Evolutionary conservation across 1,140 invertebrate species (phyloP), one percentile per base, ranked within the genome.

Genomic region (Notospermus geniculatus): DNA sequence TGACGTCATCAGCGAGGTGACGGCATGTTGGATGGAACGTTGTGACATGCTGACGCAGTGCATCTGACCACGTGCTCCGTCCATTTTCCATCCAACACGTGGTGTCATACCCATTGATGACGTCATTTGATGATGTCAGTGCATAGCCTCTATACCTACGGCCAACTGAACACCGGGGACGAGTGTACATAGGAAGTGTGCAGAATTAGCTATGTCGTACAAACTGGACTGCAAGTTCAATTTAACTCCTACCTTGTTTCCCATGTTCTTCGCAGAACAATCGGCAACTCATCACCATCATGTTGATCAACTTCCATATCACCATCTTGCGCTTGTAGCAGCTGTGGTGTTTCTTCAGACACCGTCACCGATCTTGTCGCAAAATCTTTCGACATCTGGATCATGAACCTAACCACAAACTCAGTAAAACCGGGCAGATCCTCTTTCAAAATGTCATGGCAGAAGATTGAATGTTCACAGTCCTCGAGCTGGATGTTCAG

Each of bases 381-480:
- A 70, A 79, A 77, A 54, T 77, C 77, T 74, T 78, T 67, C 28
- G 77, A 76, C 77, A 79, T 79, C 45, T 72, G 68, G 13, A 79
- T 72, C 27, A 75, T 68, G 56, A 78, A 79, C 9, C 63, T 63
- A 1, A 79, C 59, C n/a, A 79, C 77, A 70, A 77, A 79, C 30
- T 65, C 39, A 15, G 60, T 25, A 62, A 77, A 79, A 50, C 74
- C 75, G 17, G 77, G 77, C 11, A 80, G 62, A 64, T 75, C 76
- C 25, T 71, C 65, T 32, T 60, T 65, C n/a, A 65, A 52, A 54
- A 60, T 57, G 19, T 46, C 29, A 41, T 61, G 54, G 54, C 76
- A 77, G 61, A 74, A 80, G 46, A 45, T 45, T 4, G 75, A 76
- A n/a, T 57, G 65, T 64, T 79, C 76, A 68, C 68, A 75, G 59